phyloP scores from a whole-genome alignment of 2,113 vertebrate species.

The Elachura formosa region DNA sequence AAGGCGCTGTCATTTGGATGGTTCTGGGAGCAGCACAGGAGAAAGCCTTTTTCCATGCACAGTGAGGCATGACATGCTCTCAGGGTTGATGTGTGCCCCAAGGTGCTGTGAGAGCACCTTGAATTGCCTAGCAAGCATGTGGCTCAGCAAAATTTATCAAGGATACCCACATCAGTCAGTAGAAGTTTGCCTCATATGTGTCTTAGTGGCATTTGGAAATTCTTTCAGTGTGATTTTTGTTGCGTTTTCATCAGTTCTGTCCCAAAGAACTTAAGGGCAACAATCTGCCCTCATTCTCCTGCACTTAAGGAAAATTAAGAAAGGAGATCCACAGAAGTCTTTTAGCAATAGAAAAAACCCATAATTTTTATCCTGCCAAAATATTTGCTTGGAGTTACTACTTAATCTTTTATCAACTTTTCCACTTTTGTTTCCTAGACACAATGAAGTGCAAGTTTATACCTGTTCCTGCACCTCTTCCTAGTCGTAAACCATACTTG shows the following conservation, averaged over 20 bases:
- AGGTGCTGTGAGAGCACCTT: background rate
- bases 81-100: background rate
- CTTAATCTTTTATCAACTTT: background rate
- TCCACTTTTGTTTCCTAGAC: background rate
- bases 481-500: background rate
- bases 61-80: background rate
- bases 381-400: background rate
- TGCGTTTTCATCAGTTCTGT: background rate
- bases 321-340: background rate
- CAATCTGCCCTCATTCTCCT: background rate
- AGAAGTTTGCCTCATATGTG: background rate
- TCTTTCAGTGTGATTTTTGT: background rate
- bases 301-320: background rate
- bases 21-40: background rate
- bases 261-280: background rate
- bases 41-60: background rate
- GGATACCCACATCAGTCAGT: background rate
- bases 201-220: background rate
- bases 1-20: background rate
- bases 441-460: background rate
- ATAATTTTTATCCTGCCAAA: background rate
- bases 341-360: background rate
- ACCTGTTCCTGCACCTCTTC: background rate
- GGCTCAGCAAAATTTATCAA: background rate
- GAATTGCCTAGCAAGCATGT: background rate